Evolutionary conservation across 2,797 vertebrate genomes (phyloP), one percentile per base, ranked within the genome.

Genomic region (Myioborus melanocephalus): DNA sequence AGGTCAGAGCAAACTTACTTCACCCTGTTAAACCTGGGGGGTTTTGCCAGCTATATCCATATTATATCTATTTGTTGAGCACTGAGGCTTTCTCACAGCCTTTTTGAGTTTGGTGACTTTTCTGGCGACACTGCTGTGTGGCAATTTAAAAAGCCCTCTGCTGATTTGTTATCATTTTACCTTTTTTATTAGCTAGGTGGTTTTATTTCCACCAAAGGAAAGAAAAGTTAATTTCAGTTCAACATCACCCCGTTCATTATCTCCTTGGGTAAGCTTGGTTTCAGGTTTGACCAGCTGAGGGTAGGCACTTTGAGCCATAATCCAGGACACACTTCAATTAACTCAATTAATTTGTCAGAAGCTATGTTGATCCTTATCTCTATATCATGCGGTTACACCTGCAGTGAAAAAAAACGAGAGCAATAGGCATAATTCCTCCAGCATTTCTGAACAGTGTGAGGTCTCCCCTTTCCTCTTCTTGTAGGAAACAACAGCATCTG

Each of bases 21-120:
- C 17, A 18, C 4, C 2, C 1, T 23, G 8, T 60, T 83, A 79
- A 93, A 60, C 0, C 1, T 8, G 34, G 32, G n/a, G 7, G 0
- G 53, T 80, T 92, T 88, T 57, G n/a, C 10, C 34, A 60, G 49
- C 52, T 2, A 0, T 28, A 12, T 44, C 47, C 4, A 15, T 44
- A 35, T 77, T 64, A 77, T 24, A 64, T 24, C 12, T 2, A 41
- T 83, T 46, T 12, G 1, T 21, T 56, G 28, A 76, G 72, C 4
- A 32, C 1, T 47, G 32, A 44, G 7, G 12, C 24, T 47, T 82
- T 71, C 23, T 16, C 23, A 14, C 17, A 28, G 11, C 5, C 6
- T 14, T 70, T 87, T 44, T 27, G 32, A 69, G 17, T 63, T 50
- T 60, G 12, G 64, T 19, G 6, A 28, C 27, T 75, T 90, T 85